Evolutionary conservation across 2,113 vertebrate species (phyloP).

Genomic region (Saccopteryx leptura): DNA sequence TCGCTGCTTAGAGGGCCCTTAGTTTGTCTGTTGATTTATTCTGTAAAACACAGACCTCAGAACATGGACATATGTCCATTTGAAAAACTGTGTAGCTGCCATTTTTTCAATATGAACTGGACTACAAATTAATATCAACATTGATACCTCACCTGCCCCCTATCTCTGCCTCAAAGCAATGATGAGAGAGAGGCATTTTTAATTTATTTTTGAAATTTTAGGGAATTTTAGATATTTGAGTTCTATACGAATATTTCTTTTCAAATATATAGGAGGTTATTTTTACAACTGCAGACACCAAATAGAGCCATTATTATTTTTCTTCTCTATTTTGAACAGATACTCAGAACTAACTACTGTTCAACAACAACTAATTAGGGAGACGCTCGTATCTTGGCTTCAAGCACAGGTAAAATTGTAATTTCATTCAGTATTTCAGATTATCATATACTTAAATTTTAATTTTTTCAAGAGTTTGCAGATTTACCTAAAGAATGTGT

Average conservation of each 20-base stretch:
- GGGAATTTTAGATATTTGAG: not conserved
- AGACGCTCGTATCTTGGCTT: constrained; percentile 98
- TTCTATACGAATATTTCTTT: not conserved
- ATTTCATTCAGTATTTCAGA: constrained; percentile 25
- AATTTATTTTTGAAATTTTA: constrained; percentile 10
- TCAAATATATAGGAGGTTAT: not conserved
- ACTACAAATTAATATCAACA: not conserved
- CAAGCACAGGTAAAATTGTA: constrained; percentile 93
- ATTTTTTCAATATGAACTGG: not conserved
- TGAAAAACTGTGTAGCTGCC: not conserved
- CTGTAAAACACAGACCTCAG: constrained; percentile 1
- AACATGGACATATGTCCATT: not conserved
- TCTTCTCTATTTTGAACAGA: constrained; percentile 88
- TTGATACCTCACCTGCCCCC: not conserved
- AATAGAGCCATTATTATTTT: constrained; percentile 44
- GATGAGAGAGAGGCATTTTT: not conserved
- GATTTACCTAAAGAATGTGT: not conserved
- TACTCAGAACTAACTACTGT: constrained; percentile 92
- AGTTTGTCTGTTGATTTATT: not conserved
- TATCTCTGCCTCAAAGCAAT: not conserved
- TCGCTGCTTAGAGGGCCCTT: not conserved
- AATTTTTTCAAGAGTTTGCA: constrained; percentile 43
- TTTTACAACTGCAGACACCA: constrained; percentile 4
- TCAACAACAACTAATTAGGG: constrained; percentile 97
- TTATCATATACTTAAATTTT: not conserved